Evolutionary conservation across 2,888 invertebrate genomes (phyloP).

Genomic region (Pyrochroa serraticornis): DNA sequence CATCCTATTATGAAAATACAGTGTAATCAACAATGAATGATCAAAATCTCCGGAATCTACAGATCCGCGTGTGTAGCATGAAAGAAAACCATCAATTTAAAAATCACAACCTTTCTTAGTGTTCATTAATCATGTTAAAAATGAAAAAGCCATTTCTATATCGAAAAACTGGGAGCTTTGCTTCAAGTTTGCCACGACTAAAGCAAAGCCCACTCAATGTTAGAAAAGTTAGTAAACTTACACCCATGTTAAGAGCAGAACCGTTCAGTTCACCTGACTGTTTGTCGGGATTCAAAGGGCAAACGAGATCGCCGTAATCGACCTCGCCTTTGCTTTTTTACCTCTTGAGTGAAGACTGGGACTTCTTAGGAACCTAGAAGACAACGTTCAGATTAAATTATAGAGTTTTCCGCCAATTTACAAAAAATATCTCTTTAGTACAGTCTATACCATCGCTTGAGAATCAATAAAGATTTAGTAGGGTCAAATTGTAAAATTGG

Average conservation of each 20-base stretch:
- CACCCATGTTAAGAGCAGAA: constrained; percentile 58
- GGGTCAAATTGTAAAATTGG: too few relatives aligned
- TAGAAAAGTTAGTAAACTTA: constrained; percentile 59
- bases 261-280: constrained; percentile 59
- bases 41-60: constrained; percentile 58
- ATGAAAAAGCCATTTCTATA: neutral
- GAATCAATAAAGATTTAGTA: too few relatives aligned
- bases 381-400: constrained; percentile 37
- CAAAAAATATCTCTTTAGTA: too few relatives aligned
- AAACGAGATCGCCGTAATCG: constrained; percentile 85
- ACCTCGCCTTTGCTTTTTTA: constrained; percentile 84
- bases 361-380: constrained; percentile 78
- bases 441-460: too few relatives aligned
- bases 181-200: neutral
- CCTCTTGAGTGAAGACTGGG: constrained; percentile 84
- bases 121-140: constrained; percentile 23
- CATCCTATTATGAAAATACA: constrained; percentile 28
- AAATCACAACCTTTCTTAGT: constrained; percentile 12
- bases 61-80: constrained; percentile 46
- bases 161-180: neutral
- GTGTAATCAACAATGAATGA: constrained; percentile 56
- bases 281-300: constrained; percentile 70
- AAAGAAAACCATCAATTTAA: constrained; percentile 43
- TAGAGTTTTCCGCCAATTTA: too few relatives aligned
- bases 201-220: constrained; percentile 11